These are phyloP conservation scores for Sceloporus tristichus DNA, from an alignment of 2,113 vertebrate species.

Conservation along the genomic window DNA sequence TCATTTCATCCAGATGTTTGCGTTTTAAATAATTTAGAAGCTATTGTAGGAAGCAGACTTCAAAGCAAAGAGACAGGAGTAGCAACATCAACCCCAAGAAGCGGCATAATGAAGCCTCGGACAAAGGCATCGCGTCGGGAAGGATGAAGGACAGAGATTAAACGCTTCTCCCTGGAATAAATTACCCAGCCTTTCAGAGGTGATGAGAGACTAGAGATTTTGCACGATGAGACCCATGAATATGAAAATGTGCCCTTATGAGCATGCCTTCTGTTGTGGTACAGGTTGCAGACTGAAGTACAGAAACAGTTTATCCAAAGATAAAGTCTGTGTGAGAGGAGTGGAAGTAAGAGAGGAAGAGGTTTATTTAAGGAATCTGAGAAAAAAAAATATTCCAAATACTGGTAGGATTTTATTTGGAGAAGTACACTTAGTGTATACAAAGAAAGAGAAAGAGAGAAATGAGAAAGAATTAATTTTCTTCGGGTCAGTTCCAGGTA, in stretches of 20 bases:
- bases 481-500: too few species aligned
- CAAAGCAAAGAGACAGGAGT: conserved; percentile 1
- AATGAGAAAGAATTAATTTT: too few species aligned
- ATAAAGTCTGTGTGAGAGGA: not conserved
- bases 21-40: conserved; percentile 16
- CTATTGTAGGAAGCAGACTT: not conserved
- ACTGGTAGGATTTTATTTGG: too few species aligned
- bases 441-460: too few species aligned
- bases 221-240: not conserved
- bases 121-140: not conserved
- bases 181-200: not conserved
- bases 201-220: not conserved
- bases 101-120: not conserved
- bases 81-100: not conserved
- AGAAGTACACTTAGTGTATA: too few species aligned
- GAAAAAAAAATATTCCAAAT: too few species aligned
- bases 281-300: too few species aligned
- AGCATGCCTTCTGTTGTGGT: not conserved
- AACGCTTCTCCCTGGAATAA: conserved; percentile 5
- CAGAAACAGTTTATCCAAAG: not conserved
- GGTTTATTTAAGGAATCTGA: not conserved
- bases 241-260: not conserved
- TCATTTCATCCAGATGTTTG: conserved; percentile 11
- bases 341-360: not conserved
- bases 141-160: not conserved